Base-by-base conservation (phyloP, 2,888 invertebrate genomes). In the Erpobdella octoculata region DNA sequence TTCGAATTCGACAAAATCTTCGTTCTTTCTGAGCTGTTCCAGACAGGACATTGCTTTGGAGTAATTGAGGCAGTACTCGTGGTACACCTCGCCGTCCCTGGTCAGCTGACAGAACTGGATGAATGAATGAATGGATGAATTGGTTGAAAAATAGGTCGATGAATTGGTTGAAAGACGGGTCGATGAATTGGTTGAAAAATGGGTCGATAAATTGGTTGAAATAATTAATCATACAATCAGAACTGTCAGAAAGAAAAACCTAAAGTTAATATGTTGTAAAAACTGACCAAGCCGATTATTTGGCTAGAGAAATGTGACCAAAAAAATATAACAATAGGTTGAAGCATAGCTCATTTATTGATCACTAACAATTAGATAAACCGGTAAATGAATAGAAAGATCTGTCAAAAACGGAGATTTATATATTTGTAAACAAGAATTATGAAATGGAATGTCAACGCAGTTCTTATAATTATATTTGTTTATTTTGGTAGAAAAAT, bases 61-160 rank as follows among this genome's bases (percentile, higher is more conserved):
- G 80, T 88, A 88, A 80, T 88, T 88, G 74, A 88, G 84, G 73
- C 87, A 87, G 79, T 88, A 88, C 15, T 86, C 85, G 78, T 88
- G 87, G 78, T 87, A 88, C 25, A 87, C 87, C 21, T 80, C 82
- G 0, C 82, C 83, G 72, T 82, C 80, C 71, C 80, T 78, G 72
- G 82, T 81, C 76, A 81, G 79, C 62, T 80, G 78, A 38, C 80
- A 80, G 74, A 81, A 81, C 82, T 82, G 77, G 2, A 76, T 67
- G n/a, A 25, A 9, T 28, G 21, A 33, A 15, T 46, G 21, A 59
- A n/a, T 35, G 35, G 12, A 25, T 31, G n/a, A 37, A 9, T 18
- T 31, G 46, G 37, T 65, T 31, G 41, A 41, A 12, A 18, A 18
- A 41, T 41, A 18, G 41, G 18, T 41, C 9, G 41, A 41, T 41